phyloP scores from a whole-genome alignment of 2,113 vertebrate species.

The Eptesicus fuscus region DNA sequence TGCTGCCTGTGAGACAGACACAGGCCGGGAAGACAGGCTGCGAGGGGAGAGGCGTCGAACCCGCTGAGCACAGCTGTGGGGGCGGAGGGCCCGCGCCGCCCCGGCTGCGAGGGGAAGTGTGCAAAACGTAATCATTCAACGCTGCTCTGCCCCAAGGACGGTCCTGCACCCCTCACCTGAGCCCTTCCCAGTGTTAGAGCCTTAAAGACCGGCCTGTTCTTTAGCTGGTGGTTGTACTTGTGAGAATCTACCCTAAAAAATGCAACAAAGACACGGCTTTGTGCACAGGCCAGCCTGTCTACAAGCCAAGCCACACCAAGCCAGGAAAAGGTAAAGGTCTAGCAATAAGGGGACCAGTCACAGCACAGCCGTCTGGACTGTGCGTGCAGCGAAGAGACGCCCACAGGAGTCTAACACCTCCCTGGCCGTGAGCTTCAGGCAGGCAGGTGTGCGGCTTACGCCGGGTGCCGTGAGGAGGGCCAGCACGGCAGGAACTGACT shows the following conservation, averaged over 20 bases:
- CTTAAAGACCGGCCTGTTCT: background rate
- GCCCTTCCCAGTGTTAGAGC: background rate
- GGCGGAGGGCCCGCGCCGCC: fast-evolving
- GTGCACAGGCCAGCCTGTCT: background rate
- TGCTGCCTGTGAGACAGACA: fast-evolving
- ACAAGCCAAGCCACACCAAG: background rate
- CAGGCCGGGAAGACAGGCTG: fast-evolving
- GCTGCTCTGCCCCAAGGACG: too few species aligned
- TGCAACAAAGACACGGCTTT: background rate
- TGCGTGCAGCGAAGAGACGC: background rate
- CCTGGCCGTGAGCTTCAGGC: too few species aligned
- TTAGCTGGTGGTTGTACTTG: background rate
- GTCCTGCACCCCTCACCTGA: too few species aligned
- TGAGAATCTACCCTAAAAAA: background rate
- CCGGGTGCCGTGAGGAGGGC: fast-evolving
- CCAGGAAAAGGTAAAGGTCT: background rate
- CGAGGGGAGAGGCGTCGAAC: too few species aligned
- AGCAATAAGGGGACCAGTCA: too few species aligned
- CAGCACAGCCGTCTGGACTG: background rate
- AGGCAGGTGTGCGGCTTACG: background rate
- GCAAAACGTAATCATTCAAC: background rate
- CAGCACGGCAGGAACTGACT: too few species aligned
- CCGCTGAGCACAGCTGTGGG: background rate
- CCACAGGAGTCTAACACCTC: background rate
- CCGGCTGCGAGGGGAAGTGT: fast-evolving